Conservation (phyloP, 2,888 invertebrate genomes). For the Zonitis immaculata region DNA sequence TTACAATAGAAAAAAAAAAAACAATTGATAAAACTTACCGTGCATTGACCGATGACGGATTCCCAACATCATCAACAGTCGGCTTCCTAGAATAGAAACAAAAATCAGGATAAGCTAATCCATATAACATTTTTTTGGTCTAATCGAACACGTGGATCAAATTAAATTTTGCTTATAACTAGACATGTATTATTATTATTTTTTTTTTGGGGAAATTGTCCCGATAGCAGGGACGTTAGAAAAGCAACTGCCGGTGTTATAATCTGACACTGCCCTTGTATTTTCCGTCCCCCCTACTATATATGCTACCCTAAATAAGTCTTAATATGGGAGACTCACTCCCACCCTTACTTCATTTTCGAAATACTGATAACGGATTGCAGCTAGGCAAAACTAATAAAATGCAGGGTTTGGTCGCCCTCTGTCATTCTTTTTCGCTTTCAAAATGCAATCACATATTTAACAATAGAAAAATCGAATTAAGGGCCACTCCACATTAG, state of each 20-base stretch:
- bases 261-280: conserved; percentile 32
- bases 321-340: conserved; percentile 39
- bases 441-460: background rate
- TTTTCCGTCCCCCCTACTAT: conserved; percentile 38
- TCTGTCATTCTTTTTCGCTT: background rate
- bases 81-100: conserved; percentile 73
- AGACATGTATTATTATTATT: conserved; percentile 2
- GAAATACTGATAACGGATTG: conserved; percentile 32
- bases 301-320: conserved; percentile 45
- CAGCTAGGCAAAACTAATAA: conserved; percentile 5
- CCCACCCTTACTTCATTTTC: conserved; percentile 33
- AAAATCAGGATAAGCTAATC: conserved; percentile 41
- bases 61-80: conserved; percentile 79
- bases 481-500: background rate
- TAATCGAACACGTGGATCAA: conserved; percentile 19
- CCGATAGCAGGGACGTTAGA: conserved; percentile 20
- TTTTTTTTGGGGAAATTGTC: background rate
- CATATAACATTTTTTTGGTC: conserved; percentile 37
- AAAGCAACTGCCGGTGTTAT: conserved; percentile 33
- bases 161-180: conserved; percentile 5
- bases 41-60: conserved; percentile 79
- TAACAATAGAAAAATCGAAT: background rate
- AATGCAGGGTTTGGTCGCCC: conserved; percentile 1
- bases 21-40: conserved; percentile 65
- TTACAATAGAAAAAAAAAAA: conserved; percentile 23